Evolutionary conservation across 1,140 invertebrate species (phyloP).

Genomic region (Ylistrum balloti): DNA sequence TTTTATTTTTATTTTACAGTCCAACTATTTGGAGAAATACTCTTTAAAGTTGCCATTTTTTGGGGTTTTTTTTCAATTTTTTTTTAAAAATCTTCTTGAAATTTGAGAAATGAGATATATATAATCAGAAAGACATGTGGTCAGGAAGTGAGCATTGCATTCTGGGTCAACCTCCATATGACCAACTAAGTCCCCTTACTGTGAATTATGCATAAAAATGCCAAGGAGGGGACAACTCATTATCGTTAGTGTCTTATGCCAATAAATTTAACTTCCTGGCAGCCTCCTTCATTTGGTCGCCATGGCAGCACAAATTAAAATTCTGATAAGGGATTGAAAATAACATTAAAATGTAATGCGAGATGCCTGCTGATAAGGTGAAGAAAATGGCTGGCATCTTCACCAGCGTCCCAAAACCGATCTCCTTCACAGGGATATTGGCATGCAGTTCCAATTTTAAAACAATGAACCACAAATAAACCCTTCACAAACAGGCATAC

Average conservation of each 20-base stretch:
- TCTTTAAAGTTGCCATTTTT: neutral
- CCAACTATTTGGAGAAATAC: no score
- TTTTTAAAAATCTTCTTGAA: neutral
- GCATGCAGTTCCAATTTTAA: slow-evolving; percentile 45
- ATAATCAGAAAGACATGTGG: neutral
- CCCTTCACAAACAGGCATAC: neutral
- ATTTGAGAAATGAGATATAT: slow-evolving; percentile 28
- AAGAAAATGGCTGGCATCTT: slow-evolving; percentile 42
- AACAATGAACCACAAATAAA: slow-evolving; percentile 47
- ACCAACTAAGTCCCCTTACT: slow-evolving; percentile 45
- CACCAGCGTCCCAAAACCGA: slow-evolving; percentile 44
- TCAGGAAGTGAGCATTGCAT: slow-evolving; percentile 14
- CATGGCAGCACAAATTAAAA: slow-evolving; percentile 75
- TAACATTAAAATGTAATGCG: slow-evolving; percentile 72
- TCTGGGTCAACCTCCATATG: neutral
- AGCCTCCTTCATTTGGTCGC: slow-evolving; percentile 69
- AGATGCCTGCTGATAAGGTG: slow-evolving; percentile 58
- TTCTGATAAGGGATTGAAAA: slow-evolving; percentile 74
- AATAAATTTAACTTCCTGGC: slow-evolving; percentile 53
- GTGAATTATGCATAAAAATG: slow-evolving; percentile 57
- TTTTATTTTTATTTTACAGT: no score
- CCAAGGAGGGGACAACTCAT: slow-evolving; percentile 50
- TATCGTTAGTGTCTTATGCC: slow-evolving; percentile 48
- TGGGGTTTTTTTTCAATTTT: no score
- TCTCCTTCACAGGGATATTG: neutral